Percentiles rank a stretch among this genome's conserved stretches.
Evolutionary conservation across 2,888 invertebrate genomes (phyloP).

Genomic region (Pterobdella sp.): DNA sequence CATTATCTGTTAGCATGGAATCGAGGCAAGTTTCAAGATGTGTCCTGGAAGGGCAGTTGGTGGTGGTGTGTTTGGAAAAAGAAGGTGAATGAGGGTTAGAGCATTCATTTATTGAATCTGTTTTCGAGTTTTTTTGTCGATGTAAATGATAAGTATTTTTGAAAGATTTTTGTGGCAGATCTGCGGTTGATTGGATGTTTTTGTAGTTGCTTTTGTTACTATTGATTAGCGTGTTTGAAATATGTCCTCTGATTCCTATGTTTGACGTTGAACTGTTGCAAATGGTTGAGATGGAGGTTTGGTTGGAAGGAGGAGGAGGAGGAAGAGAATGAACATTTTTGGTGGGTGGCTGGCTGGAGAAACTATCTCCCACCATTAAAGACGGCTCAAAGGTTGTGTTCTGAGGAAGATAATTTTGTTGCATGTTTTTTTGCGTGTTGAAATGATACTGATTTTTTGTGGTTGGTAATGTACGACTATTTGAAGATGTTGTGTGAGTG

Average conservation of each 20-base stretch:
- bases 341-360: conserved; percentile 11
- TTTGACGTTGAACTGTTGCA: no score
- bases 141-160: not conserved
- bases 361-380: not conserved
- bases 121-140: not conserved
- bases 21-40: conserved; percentile 1
- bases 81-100: not conserved
- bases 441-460: not conserved
- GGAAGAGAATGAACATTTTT: conserved; percentile 24
- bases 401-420: not conserved
- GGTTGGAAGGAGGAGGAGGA: conserved; percentile 12
- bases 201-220: not conserved
- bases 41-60: not conserved
- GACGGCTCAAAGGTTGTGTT: not conserved
- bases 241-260: conserved; percentile 1
- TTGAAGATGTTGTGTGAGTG: not conserved
- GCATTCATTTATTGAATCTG: not conserved
- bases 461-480: not conserved
- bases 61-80: not conserved
- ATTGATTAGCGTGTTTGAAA: not conserved
- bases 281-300: not conserved
- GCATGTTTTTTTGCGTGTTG: not conserved
- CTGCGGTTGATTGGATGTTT: not conserved
- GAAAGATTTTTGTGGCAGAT: not conserved
- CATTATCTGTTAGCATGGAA: not conserved